Evolutionary conservation across 2,888 invertebrate species (phyloP).

Genomic region (Dexiosoma caninum): DNA sequence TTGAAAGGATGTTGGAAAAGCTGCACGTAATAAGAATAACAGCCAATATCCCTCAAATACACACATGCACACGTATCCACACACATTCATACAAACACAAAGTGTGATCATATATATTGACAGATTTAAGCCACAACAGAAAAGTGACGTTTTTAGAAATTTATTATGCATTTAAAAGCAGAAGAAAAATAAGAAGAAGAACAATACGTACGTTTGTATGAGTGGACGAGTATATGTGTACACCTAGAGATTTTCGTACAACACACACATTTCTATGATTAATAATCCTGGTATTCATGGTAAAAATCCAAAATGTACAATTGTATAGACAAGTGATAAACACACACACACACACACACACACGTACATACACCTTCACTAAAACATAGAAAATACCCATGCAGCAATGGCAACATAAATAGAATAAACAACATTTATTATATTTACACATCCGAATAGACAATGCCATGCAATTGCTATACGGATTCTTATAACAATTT

Average conservation of each 20-base stretch:
- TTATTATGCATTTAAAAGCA: slow-evolving; percentile 12
- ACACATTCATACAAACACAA: background rate
- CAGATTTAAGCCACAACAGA: slow-evolving; percentile 51
- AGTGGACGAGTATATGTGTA: no score
- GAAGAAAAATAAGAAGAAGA: no score
- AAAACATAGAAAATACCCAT: slow-evolving; percentile 32
- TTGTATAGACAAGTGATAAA: background rate
- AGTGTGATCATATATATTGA: slow-evolving; percentile 43
- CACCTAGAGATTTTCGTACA: background rate
- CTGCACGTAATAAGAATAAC: background rate
- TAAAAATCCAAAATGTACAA: background rate
- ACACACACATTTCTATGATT: background rate
- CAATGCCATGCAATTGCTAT: slow-evolving; percentile 51
- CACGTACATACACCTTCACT: background rate
- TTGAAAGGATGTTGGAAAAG: background rate
- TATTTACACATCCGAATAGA: slow-evolving; percentile 47
- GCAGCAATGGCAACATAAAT: slow-evolving; percentile 41
- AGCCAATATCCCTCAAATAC: background rate
- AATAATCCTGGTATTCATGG: background rate
- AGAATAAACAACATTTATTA: slow-evolving; percentile 44
- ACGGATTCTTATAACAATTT: slow-evolving; percentile 47
- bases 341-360: background rate
- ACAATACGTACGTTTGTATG: no score
- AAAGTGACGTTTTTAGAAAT: slow-evolving; percentile 28
- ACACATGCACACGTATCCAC: no score